Evolutionary conservation across 1,140 invertebrate species (phyloP), one percentile per base, ranked within the genome.

Genomic region (Drosophila pseudoobscura): DNA sequence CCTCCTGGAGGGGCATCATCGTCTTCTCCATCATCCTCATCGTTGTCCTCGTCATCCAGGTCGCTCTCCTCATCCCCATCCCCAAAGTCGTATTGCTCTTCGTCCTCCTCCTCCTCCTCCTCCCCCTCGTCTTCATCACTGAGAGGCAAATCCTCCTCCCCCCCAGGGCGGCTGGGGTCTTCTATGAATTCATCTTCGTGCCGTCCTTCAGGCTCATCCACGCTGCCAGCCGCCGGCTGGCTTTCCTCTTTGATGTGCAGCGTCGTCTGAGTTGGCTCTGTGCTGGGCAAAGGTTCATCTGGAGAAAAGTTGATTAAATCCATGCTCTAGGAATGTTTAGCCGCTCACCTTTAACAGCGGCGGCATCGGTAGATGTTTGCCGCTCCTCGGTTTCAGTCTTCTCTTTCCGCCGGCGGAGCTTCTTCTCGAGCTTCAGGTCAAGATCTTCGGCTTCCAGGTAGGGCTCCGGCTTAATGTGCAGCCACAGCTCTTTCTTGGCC

Each of bases 381-480:
- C 35, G 35, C 11, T 39, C 51, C 4, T 31, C 53, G 0, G 24
- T 7, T 20, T 60, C 51, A 11, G 53, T 6, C 13, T 55, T 58
- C 11, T 52, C 17, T 44, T 68, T 80, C 43, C 50, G 55, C 17
- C 68, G 56, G 1, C 69, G 70, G n/a, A 61, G 69, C 15, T 60
- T 78, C 49, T 60, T 51, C 22, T 58, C 61, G 20, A 44, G 44
- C 35, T 64, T 60, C 4, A 70, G 31, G 11, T 76, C 69, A 0
- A 69, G 50, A 3, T 55, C 56, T n/a, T 87, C 78, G 20, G 47
- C 17, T 41, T 78, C 66, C 11, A 62, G 22, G 6, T 63, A 68
- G 9, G 82, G 78, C 43, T 87, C 82, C 29, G 83, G 83, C 44
- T 88, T 88, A 41, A 87, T 83, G 26, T 88, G 65, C 13, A 87